Conservation (phyloP, 2,113 vertebrate genomes). For the Trachemys scripta region DNA sequence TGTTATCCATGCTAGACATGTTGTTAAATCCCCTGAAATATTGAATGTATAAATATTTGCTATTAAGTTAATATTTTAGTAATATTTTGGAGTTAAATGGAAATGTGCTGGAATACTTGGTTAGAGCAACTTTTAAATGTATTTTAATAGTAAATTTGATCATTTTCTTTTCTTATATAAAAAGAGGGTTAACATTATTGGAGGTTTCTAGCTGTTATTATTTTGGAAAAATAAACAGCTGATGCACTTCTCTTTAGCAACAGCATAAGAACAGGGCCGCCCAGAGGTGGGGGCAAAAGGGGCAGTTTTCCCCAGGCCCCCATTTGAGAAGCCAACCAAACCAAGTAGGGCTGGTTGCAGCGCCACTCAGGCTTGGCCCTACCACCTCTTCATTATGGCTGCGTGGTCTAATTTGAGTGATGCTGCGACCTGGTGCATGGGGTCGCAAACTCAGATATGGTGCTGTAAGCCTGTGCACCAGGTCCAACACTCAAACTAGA, state of each 20-base stretch:
- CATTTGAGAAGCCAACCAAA: not conserved
- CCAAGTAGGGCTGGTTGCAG: not conserved
- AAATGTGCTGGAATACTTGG: not conserved
- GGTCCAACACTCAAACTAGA: not conserved
- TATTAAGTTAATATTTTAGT: not conserved
- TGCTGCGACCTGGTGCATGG: fast-evolving
- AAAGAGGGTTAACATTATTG: not conserved
- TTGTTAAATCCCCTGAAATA: not conserved
- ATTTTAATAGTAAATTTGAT: not conserved
- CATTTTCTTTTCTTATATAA: not conserved
- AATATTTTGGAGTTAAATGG: not conserved
- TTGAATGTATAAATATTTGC: not conserved
- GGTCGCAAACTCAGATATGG: not conserved
- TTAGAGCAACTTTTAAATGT: not conserved
- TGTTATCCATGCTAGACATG: not conserved
- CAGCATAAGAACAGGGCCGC: not conserved
- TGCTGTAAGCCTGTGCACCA: not conserved
- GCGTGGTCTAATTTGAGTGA: not conserved
- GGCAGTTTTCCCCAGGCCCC: not conserved
- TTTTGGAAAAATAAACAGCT: not conserved
- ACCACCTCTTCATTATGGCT: not conserved
- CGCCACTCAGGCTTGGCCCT: not conserved
- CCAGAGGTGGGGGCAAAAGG: not conserved
- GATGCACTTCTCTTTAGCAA: not conserved
- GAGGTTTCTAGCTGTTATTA: not conserved